A percentile compares a stretch with the other conserved stretches of the same genome.
Evolutionary conservation across 2,797 vertebrate species (phyloP).

Genomic region (Glossophaga mutica): DNA sequence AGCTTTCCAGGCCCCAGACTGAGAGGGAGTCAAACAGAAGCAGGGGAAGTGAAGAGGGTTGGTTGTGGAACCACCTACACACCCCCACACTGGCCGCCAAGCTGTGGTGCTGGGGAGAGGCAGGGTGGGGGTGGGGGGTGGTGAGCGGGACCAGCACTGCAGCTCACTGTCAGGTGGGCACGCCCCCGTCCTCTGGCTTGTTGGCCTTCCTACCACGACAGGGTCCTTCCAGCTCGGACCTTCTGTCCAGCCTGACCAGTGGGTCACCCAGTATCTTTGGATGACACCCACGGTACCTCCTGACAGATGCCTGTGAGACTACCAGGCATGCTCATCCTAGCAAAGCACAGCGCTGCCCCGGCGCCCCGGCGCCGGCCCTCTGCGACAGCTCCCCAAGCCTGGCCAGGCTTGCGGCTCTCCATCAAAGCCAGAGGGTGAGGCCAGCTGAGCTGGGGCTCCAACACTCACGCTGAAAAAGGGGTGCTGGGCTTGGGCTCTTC

Average conservation of each 20-base stretch:
- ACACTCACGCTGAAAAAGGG: neutral
- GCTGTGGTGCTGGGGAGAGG: neutral
- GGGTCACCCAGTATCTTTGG: neutral
- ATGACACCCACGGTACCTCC: neutral
- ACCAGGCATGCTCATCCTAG: neutral
- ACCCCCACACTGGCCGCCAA: neutral
- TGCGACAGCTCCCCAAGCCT: constrained; percentile 46
- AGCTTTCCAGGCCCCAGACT: neutral
- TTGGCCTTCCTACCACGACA: neutral
- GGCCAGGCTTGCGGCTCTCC: constrained; percentile 54
- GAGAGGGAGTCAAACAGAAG: neutral
- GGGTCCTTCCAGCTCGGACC: neutral
- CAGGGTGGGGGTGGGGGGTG: neutral
- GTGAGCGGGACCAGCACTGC: neutral
- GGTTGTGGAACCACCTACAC: neutral
- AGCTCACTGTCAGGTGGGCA: neutral
- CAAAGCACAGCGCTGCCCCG: neutral
- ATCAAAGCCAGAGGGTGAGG: constrained; percentile 22
- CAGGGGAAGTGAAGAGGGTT: neutral
- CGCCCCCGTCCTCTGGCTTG: neutral
- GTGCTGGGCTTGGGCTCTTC: neutral
- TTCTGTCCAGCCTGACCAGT: neutral
- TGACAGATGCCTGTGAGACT: neutral
- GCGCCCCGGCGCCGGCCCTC: neutral
- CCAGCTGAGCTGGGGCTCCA: neutral